Base-by-base conservation (phyloP, 2,888 invertebrate genomes). In the Plebejus melissa region DNA sequence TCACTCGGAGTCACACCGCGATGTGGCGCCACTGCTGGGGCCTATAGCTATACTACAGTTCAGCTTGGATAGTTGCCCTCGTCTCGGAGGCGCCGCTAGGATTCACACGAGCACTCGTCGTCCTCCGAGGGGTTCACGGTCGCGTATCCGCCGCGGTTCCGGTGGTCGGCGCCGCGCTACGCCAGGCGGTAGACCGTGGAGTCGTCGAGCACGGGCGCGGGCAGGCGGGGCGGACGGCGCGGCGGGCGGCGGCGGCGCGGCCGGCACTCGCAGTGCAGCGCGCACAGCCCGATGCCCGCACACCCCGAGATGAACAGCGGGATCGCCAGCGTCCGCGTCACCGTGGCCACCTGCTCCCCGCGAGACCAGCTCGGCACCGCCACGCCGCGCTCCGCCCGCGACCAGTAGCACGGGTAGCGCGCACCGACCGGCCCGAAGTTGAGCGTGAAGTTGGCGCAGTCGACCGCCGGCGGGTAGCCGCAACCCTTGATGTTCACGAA, bases 201-300 rank as follows among this genome's bases (percentile, higher is more conserved):
- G 78, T 95, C 93, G 79, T 94, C 95, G 54, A 94, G 94, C 28
- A 94, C 89, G 74, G 96, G 94, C 0, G 94, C 86, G 4, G 94
- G 93, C n/a, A 92, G 77, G 77, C 95, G 94, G 58, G 96, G 95
- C 77, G 96, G 95, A 77, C 96, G 93, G 77, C 95, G 94, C 38
- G 96, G 92, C 86, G 96, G 91, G 89, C 95, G 91, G 85, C 95
- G 89, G 85, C 96, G 94, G 81, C 96, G 94, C 90, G 97, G 89
- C 80, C 96, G 94, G 90, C 97, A 97, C 89, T 97, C 97, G 89
- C 97, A 98, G 88, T 97, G 97, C 95, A 97, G 95, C 77, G 97
- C 96, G 90, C 97, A 98, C 77, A 97, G 94, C 46, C 97, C 97
- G 80, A 97, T 96, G 76, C 97, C 97, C 80, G 97, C 97, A 82